A percentile compares a stretch with the other conserved stretches of the same genome.
These are phyloP conservation scores for Hassar affinis DNA, from an alignment of 2,113 vertebrate genomes.

Conservation along the genomic window DNA sequence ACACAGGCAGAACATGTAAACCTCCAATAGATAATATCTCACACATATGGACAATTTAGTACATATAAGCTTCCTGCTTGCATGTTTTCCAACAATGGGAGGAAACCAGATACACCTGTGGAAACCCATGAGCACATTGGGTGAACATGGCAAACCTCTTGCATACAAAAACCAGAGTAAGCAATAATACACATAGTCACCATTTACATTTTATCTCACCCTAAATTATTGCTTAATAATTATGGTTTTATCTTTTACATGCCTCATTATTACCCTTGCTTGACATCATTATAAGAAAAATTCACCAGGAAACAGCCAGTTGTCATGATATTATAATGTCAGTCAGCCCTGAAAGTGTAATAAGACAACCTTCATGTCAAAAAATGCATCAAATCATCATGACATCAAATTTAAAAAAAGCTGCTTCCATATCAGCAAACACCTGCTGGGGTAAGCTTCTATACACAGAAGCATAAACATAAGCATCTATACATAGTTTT, in stretches of 20 bases:
- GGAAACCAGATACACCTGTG: neutral
- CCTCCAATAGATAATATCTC: no score
- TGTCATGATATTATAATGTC: neutral
- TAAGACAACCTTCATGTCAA: neutral
- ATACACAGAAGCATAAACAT: no score
- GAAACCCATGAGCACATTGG: no score
- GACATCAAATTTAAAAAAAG: no score
- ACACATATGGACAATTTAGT: no score
- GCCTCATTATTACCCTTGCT: neutral
- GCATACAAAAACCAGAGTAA: neutral
- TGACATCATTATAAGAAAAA: neutral
- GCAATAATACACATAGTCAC: neutral
- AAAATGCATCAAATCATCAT: no score
- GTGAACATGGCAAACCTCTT: neutral
- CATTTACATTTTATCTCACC: no score
- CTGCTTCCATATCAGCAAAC: neutral
- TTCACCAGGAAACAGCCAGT: neutral
- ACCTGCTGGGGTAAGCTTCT: neutral
- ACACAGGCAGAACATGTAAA: no score
- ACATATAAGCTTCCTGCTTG: no score
- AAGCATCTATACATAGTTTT: neutral
- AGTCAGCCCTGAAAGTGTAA: neutral
- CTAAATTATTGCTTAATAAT: neutral
- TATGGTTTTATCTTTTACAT: neutral
- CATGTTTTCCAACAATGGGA: neutral